These are phyloP conservation scores for Anolis sagrei DNA, from an alignment of 2,113 vertebrate species.

Conservation along the genomic window DNA sequence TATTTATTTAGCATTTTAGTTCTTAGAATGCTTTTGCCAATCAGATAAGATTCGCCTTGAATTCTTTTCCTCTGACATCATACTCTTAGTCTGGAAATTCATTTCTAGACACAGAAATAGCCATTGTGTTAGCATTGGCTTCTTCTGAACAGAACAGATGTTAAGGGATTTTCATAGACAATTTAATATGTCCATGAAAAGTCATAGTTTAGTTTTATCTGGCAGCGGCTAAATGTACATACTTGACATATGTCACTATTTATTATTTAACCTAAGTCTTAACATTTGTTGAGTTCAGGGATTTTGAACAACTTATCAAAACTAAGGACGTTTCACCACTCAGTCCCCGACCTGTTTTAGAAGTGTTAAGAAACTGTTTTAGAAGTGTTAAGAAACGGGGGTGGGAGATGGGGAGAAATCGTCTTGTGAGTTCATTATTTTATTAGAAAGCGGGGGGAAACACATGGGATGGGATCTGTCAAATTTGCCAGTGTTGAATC, in stretches of 20 bases:
- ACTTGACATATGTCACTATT: conserved; percentile 51
- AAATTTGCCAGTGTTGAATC: no score
- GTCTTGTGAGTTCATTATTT: no score
- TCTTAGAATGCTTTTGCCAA: conserved; percentile 63
- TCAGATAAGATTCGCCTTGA: conserved; percentile 71
- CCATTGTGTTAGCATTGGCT: conserved; percentile 62
- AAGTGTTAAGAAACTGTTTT: no score
- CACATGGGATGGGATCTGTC: no score
- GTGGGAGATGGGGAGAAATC: no score
- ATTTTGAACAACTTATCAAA: conserved; percentile 31
- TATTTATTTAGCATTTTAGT: conserved; percentile 70
- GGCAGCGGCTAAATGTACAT: conserved; percentile 57
- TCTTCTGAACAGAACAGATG: conserved; percentile 57
- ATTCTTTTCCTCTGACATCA: conserved; percentile 69
- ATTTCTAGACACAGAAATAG: conserved; percentile 56
- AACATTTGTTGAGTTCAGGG: conserved; percentile 48
- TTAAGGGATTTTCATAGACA: conserved; percentile 65
- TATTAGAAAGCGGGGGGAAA: no score
- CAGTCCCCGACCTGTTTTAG: no score
- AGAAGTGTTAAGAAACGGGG: no score
- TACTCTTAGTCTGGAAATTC: conserved; percentile 59
- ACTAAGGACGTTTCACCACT: no score
- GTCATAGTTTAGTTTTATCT: conserved; percentile 59
- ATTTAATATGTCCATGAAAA: conserved; percentile 55
- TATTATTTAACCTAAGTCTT: conserved; percentile 60